Evolutionary conservation across 2,888 invertebrate genomes (phyloP).

Genomic region (Nemapogon koenigi): DNA sequence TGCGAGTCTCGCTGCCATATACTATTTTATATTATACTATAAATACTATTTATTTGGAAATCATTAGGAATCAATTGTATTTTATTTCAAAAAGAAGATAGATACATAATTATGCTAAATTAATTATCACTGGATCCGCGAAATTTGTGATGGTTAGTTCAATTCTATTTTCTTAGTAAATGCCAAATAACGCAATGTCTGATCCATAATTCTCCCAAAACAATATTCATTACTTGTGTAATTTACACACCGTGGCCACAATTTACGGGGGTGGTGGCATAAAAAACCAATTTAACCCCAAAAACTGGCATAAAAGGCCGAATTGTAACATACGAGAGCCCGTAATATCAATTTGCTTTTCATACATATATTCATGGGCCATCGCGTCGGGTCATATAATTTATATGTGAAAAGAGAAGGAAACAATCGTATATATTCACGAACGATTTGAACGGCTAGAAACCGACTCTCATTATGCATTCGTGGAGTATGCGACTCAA

Average conservation of each 20-base stretch:
- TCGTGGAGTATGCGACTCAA: conserved; percentile 46
- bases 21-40: too few relatives aligned
- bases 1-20: too few relatives aligned
- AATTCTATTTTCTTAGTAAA: too few relatives aligned
- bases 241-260: conserved; percentile 55
- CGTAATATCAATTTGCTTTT: conserved; percentile 60
- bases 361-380: conserved; percentile 59
- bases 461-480: conserved; percentile 44
- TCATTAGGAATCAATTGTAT: too few relatives aligned
- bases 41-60: too few relatives aligned
- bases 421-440: conserved; percentile 54
- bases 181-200: too few relatives aligned
- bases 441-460: conserved; percentile 39
- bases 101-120: too few relatives aligned
- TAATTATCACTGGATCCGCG: too few relatives aligned
- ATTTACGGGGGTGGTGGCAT: conserved; percentile 37
- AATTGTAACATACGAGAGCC: conserved; percentile 42
- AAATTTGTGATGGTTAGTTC: too few relatives aligned
- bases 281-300: conserved; percentile 49
- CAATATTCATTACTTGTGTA: conserved; percentile 38
- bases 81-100: too few relatives aligned
- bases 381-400: conserved; percentile 57
- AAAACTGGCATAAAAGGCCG: conserved; percentile 38
- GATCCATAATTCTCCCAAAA: too few relatives aligned
- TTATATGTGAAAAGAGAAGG: conserved; percentile 52